Conservation (phyloP, 2,888 invertebrate genomes). For the Rhabditophanes sp. region DNA sequence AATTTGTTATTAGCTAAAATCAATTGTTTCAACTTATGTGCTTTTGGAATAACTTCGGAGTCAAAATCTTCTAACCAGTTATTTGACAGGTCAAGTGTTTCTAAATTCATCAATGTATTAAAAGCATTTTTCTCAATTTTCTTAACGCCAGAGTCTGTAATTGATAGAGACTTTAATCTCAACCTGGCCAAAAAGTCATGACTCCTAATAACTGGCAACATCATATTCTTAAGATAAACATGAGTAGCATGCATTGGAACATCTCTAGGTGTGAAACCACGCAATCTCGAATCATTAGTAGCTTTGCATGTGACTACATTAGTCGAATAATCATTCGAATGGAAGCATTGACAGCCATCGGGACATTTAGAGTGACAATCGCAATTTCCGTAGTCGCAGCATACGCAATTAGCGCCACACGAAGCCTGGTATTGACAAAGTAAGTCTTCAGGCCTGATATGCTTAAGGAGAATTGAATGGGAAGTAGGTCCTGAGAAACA, state of each 20-base stretch:
- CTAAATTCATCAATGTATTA: constrained; percentile 22
- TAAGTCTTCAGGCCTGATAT: constrained; percentile 14
- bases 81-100: constrained; percentile 30
- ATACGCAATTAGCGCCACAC: constrained; percentile 71
- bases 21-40: constrained; percentile 17
- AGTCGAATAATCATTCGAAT: constrained; percentile 66
- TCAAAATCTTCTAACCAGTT: constrained; percentile 22
- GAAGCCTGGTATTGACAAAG: constrained; percentile 47
- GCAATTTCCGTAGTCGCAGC: constrained; percentile 76
- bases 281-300: constrained; percentile 3
- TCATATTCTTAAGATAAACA: constrained; percentile 68
- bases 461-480: constrained; percentile 7
- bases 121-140: constrained; percentile 33
- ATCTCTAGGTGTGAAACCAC: constrained; percentile 56
- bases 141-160: constrained; percentile 27
- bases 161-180: constrained; percentile 22
- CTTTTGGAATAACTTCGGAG: constrained; percentile 21
- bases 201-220: constrained; percentile 59
- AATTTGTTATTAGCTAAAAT: constrained; percentile 26
- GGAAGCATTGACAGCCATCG: constrained; percentile 69
- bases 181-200: constrained; percentile 61
- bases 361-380: constrained; percentile 84
- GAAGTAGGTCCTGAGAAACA: constrained; percentile 62
- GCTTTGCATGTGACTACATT: constrained; percentile 28
- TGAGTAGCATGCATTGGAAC: constrained; percentile 82